A percentile compares a stretch with the other conserved stretches of the same genome.
Evolutionary conservation across 1,140 invertebrate species (phyloP).

Genomic region (Halictus rubicundus): DNA sequence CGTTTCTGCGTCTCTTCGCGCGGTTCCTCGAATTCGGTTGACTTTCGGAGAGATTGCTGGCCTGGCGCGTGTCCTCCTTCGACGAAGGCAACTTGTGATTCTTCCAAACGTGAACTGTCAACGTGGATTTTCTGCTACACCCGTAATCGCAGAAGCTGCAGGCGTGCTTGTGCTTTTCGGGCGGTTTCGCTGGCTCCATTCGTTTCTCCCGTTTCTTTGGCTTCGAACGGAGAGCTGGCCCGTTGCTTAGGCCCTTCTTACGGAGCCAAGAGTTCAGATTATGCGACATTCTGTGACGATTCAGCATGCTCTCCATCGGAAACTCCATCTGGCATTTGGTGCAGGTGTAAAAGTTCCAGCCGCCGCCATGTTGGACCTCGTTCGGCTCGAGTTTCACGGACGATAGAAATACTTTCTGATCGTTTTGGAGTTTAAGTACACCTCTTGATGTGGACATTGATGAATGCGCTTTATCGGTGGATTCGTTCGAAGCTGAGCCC

Average conservation of each 20-base stretch:
- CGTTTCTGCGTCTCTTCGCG: constrained; percentile 6
- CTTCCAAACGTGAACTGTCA: constrained; percentile 34
- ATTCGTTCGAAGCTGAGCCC: constrained; percentile 35
- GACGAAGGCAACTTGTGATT: constrained; percentile 4
- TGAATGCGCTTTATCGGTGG: constrained; percentile 33
- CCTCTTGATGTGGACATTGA: constrained; percentile 25
- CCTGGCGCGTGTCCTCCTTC: background rate
- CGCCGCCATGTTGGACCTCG: background rate
- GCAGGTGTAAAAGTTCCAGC: constrained; percentile 54
- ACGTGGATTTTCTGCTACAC: constrained; percentile 11
- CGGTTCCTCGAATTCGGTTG: constrained; percentile 19
- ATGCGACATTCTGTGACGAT: constrained; percentile 66
- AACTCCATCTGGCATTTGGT: constrained; percentile 71
- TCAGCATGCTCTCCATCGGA: constrained; percentile 66
- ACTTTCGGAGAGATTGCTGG: background rate
- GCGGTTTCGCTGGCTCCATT: background rate
- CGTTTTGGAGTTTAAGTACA: background rate
- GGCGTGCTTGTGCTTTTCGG: constrained; percentile 17
- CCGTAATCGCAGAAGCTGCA: constrained; percentile 49
- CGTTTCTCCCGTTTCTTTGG: background rate
- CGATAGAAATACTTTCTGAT: background rate
- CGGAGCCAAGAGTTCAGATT: constrained; percentile 20
- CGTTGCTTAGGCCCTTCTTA: background rate
- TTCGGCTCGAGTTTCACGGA: constrained; percentile 20
- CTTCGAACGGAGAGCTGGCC: background rate